Base-by-base conservation (phyloP, 2,113 vertebrate species). In the Leiothrix lutea region DNA sequence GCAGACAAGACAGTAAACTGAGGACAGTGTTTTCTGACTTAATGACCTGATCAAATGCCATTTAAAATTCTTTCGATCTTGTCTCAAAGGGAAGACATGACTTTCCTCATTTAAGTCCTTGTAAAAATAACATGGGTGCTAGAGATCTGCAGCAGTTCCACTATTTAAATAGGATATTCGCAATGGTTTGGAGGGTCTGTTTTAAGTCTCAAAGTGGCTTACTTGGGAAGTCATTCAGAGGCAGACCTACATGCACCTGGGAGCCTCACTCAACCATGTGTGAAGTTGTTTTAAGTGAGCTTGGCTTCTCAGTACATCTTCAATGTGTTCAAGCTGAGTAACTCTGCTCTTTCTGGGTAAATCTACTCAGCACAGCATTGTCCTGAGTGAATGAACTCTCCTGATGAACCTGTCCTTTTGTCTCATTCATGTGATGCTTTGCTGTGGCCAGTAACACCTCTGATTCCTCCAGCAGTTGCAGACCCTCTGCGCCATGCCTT, bases 181-280 rank as follows among this genome's bases (percentile, higher is more conserved):
- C 4, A 7, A 53, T 47, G 51, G 31, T 42, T 73, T 29, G 1
- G 1, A 38, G 44, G 22, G 13, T 4, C 57, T 88, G 23, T 33
- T 74, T 81, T n/a, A 23, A 38, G 65, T 48, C 29, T 33, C 11
- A n/a, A 3, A 8, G 24, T 21, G 42, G 20, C 20, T 80, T 19
- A 6, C 73, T 23, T 3, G 8, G 12, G 28, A 51, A 45, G 36
- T 35, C 12, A 23, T 16, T 72, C 22, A n/a, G 82, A 53, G 57
- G 10, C 35, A 51, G 62, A 35, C 19, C 53, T 51, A 6, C 54
- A 5, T 0, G 0, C 11, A 8, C 4, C 2, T 0, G 1, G 3
- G 33, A n/a, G 12, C 48, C 50, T 61, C 60, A 5, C 51, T 70
- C 2, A 11, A 2, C 36, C 4, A 0, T 2, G 16, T 36, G 4